Evolutionary conservation across 2,888 invertebrate species (phyloP).

Genomic region (Eristalinus aeneus): DNA sequence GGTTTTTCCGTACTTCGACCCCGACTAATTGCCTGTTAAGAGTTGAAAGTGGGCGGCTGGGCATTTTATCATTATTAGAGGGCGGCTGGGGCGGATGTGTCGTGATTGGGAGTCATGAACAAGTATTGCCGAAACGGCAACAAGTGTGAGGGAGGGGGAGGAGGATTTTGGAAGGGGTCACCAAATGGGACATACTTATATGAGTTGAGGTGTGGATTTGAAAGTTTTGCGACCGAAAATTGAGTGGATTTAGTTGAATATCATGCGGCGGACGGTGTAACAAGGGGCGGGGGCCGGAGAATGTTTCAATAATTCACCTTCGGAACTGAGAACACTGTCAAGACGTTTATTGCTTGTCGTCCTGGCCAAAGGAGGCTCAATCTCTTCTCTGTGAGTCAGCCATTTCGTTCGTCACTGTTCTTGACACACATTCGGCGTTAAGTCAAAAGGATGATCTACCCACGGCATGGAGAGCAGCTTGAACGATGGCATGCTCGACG

Average conservation of each 20-base stretch:
- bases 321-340: too few relatives aligned
- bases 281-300: too few relatives aligned
- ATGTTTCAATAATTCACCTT: too few relatives aligned
- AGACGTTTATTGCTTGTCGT: too few relatives aligned
- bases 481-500: too few relatives aligned
- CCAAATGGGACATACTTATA: background rate
- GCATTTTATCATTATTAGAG: slow-evolving; percentile 21
- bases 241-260: background rate
- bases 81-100: background rate
- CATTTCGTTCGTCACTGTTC: too few relatives aligned
- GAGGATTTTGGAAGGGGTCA: background rate
- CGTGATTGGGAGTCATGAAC: background rate
- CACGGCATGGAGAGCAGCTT: too few relatives aligned
- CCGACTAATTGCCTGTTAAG: slow-evolving; percentile 30
- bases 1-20: background rate
- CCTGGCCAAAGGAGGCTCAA: too few relatives aligned
- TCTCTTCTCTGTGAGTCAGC: too few relatives aligned
- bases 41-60: slow-evolving; percentile 19
- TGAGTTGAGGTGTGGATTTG: background rate
- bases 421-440: too few relatives aligned
- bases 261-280: too few relatives aligned
- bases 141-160: background rate
- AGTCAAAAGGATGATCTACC: too few relatives aligned
- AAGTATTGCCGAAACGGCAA: background rate
- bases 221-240: background rate